Evolutionary conservation across 1,140 invertebrate species (phyloP).

Genomic region (Thaumatotibia leucotreta): DNA sequence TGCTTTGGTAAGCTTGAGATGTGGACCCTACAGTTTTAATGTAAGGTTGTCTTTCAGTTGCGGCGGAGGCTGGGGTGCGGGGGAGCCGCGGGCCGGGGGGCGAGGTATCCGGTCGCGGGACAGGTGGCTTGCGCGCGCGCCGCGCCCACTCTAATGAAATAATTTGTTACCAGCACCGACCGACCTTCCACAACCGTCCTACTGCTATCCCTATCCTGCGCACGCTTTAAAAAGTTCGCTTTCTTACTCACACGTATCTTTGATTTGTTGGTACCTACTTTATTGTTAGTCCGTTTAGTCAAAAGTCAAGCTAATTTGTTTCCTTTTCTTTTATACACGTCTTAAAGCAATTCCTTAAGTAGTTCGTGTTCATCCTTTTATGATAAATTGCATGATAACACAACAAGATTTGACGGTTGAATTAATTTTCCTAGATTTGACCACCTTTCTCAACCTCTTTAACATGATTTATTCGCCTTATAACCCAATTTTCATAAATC

Average conservation of each 20-base stretch:
- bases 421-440: too few relatives aligned
- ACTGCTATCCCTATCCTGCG: constrained; percentile 34
- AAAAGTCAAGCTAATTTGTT: background rate
- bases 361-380: too few relatives aligned
- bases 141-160: constrained; percentile 59
- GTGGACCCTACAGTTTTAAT: background rate
- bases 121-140: constrained; percentile 47
- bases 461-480: too few relatives aligned
- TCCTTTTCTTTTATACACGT: background rate
- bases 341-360: too few relatives aligned
- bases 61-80: background rate
- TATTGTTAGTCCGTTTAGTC: background rate
- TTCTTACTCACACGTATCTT: constrained; percentile 17
- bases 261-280: constrained; percentile 10
- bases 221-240: background rate
- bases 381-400: too few relatives aligned
- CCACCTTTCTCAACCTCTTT: too few relatives aligned
- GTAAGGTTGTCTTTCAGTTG: constrained; percentile 7
- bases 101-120: constrained; percentile 61
- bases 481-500: too few relatives aligned
- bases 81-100: constrained; percentile 32
- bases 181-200: constrained; percentile 69
- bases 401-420: too few relatives aligned
- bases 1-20: background rate
- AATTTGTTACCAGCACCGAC: constrained; percentile 42